Evolutionary conservation across 2,888 invertebrate genomes (phyloP).

Genomic region (Cephonodes hylas): DNA sequence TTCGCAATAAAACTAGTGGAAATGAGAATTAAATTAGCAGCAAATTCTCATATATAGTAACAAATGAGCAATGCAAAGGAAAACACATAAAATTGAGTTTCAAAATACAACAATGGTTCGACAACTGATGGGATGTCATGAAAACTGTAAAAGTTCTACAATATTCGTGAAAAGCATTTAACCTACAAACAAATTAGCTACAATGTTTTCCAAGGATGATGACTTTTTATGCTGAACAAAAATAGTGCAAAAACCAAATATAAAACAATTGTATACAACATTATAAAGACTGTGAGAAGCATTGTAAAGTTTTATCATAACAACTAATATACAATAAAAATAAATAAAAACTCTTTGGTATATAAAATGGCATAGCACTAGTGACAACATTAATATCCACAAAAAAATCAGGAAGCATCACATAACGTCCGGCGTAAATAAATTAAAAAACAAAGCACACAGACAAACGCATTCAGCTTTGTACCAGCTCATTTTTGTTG

Average conservation of each 20-base stretch:
- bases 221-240: neutral
- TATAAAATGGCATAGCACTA: constrained; percentile 17
- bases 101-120: neutral
- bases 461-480: constrained; percentile 63
- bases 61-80: neutral
- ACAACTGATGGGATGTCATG: neutral
- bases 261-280: neutral
- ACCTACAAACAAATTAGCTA: neutral
- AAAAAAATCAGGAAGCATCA: constrained; percentile 53
- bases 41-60: neutral
- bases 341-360: constrained; percentile 4
- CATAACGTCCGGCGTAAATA: constrained; percentile 58
- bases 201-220: neutral
- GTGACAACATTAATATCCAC: constrained; percentile 25
- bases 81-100: neutral
- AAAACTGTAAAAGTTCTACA: neutral
- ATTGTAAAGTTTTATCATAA: neutral
- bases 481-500: constrained; percentile 87
- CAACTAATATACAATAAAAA: neutral
- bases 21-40: neutral
- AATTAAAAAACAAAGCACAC: constrained; percentile 57
- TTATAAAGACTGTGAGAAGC: neutral
- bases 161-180: neutral
- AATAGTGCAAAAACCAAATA: neutral
- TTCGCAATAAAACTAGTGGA: neutral